Evolutionary conservation across 1,140 invertebrate species (phyloP).

Genomic region (Thereuonema tuberculata): DNA sequence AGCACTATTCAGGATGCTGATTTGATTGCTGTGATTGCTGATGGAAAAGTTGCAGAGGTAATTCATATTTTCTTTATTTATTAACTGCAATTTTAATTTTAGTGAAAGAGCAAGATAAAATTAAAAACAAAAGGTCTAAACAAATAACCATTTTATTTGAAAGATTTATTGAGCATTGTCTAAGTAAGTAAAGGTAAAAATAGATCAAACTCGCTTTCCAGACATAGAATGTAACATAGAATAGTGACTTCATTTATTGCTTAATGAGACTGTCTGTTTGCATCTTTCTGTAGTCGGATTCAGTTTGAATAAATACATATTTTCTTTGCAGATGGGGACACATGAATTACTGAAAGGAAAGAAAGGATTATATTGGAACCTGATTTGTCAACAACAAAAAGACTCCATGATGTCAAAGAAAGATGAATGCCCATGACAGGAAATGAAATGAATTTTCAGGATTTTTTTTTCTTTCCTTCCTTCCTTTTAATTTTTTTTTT

Average conservation of each 20-base stretch:
- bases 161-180: not conserved
- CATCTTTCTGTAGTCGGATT: no score
- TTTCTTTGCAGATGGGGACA: slow-evolving; percentile 43
- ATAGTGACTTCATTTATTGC: slow-evolving; percentile 7
- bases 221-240: not conserved
- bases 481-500: no score
- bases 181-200: not conserved
- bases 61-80: slow-evolving; percentile 16
- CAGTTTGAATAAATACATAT: no score
- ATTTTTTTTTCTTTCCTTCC: no score
- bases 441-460: no score
- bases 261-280: no score
- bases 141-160: no score
- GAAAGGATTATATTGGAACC: slow-evolving; percentile 50
- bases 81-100: not conserved
- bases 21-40: slow-evolving; percentile 67
- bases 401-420: no score
- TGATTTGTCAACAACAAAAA: slow-evolving; percentile 47
- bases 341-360: slow-evolving; percentile 42
- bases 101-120: no score
- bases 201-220: not conserved
- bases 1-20: slow-evolving; percentile 78
- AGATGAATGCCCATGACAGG: no score
- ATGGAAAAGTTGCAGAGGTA: slow-evolving; percentile 68
- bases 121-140: not conserved